Evolutionary conservation across 2,888 invertebrate genomes (phyloP).

Genomic region (Caenorhabditis macrosperma): DNA sequence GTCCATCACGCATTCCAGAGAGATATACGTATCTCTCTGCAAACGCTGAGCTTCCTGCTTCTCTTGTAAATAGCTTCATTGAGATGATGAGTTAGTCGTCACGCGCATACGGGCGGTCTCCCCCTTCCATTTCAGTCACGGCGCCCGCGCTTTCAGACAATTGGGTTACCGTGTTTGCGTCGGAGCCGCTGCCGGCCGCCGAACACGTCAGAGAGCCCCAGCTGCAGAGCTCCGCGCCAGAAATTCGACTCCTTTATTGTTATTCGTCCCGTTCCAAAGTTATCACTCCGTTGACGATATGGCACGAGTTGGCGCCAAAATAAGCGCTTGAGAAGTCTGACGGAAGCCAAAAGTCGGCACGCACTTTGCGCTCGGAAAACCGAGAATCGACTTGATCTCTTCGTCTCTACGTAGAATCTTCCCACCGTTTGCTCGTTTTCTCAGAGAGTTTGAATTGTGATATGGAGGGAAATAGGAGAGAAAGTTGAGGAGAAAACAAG

Average conservation of each 20-base stretch:
- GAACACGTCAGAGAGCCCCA: background rate
- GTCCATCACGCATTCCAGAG: no score
- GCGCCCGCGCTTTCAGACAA: background rate
- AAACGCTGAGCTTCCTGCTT: background rate
- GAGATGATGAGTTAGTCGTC: background rate
- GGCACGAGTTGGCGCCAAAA: no score
- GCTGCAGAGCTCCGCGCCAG: background rate
- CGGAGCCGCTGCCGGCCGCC: background rate
- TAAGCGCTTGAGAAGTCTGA: no score
- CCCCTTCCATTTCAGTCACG: constrained; percentile 2
- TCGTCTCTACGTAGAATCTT: no score
- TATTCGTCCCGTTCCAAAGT: background rate
- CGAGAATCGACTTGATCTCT: no score
- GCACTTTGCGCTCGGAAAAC: no score
- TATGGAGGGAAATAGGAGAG: no score
- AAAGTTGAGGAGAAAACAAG: no score
- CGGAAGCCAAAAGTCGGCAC: no score
- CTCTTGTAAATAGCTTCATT: constrained; percentile 9
- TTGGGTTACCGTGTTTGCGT: constrained; percentile 14
- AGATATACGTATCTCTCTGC: background rate
- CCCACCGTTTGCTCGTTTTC: background rate
- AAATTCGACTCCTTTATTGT: background rate
- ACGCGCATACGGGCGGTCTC: background rate
- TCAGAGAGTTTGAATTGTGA: no score
- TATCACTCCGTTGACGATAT: no score